These are phyloP conservation scores for Macrobrachium nipponense DNA, from an alignment of 1,140 invertebrate genomes.

Conservation along the genomic window DNA sequence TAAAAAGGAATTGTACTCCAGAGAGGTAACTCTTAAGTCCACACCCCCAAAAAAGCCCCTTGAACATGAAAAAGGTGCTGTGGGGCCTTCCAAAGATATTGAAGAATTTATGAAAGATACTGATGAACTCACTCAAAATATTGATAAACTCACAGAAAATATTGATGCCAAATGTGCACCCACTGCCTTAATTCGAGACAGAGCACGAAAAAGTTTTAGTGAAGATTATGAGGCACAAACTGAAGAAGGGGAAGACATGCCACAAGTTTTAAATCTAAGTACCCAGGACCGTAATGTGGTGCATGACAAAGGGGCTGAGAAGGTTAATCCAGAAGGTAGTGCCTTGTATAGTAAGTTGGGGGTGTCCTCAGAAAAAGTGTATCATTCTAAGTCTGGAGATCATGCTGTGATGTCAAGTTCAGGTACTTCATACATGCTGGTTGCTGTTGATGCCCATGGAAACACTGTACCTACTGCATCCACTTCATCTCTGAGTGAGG, in stretches of 20 bases:
- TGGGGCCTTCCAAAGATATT: not conserved
- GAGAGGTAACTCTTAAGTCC: too few relatives aligned
- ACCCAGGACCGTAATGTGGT: not conserved
- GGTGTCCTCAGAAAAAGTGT: not conserved
- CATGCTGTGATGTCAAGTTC: slow-evolving; percentile 36
- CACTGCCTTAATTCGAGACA: not conserved
- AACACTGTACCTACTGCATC: slow-evolving; percentile 63
- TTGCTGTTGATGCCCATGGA: slow-evolving; percentile 63
- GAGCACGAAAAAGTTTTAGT: not conserved
- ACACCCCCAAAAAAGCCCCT: not conserved
- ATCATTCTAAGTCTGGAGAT: slow-evolving; percentile 28
- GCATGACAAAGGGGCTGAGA: slow-evolving; percentile 2
- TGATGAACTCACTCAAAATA: slow-evolving; percentile 24
- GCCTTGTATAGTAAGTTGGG: not conserved
- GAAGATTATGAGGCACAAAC: not conserved
- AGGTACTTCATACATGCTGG: slow-evolving; percentile 62
- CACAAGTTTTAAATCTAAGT: not conserved
- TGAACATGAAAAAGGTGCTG: not conserved
- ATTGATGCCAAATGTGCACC: not conserved
- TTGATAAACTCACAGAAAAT: slow-evolving; percentile 6
- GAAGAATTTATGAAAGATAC: slow-evolving; percentile 41
- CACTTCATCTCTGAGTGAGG: slow-evolving; percentile 53
- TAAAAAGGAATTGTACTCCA: too few relatives aligned
- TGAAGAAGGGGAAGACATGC: not conserved
- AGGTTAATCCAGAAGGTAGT: slow-evolving; percentile 5